phyloP scores from a whole-genome alignment of 2,888 invertebrate species.

The Catonia carolina region DNA sequence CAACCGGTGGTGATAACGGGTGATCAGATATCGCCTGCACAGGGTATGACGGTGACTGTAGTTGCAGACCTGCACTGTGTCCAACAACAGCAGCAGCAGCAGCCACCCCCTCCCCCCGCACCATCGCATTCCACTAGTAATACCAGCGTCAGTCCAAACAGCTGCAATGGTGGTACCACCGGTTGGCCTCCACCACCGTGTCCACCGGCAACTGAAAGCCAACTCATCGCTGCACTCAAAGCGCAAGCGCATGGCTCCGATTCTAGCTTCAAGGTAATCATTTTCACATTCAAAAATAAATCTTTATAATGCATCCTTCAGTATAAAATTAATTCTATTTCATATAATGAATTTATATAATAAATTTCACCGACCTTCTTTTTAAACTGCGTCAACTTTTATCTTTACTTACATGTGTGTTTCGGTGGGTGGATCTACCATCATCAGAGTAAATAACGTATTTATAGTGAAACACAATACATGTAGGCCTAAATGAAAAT shows the following conservation, averaged over 20 bases:
- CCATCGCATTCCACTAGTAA: slow-evolving; percentile 32
- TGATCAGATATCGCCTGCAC: too few relatives aligned
- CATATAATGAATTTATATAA: too few relatives aligned
- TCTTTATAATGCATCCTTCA: too few relatives aligned
- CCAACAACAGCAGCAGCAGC: slow-evolving; percentile 26
- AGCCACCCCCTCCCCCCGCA: slow-evolving; percentile 21
- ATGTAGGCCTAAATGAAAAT: slow-evolving; percentile 7
- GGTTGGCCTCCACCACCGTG: slow-evolving; percentile 58
- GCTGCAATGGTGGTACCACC: slow-evolving; percentile 34
- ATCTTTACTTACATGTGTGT: too few relatives aligned
- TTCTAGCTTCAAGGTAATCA: slow-evolving; percentile 77
- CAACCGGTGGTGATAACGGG: slow-evolving; percentile 20
- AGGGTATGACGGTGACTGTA: slow-evolving; percentile 32
- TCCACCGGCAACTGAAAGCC: slow-evolving; percentile 40
- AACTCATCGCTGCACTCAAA: slow-evolving; percentile 40
- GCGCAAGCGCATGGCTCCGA: slow-evolving; percentile 64
- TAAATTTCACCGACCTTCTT: too few relatives aligned
- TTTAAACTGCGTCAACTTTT: too few relatives aligned
- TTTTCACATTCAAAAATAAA: too few relatives aligned
- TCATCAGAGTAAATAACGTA: too few relatives aligned
- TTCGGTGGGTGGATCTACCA: too few relatives aligned
- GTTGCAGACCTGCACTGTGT: slow-evolving; percentile 38
- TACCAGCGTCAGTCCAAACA: neutral
- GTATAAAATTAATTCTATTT: too few relatives aligned
- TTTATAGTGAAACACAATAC: slow-evolving; percentile 11